Evolutionary conservation across 2,888 invertebrate species (phyloP), one percentile per base, ranked within the genome.

Genomic region (Apodemia mormo): DNA sequence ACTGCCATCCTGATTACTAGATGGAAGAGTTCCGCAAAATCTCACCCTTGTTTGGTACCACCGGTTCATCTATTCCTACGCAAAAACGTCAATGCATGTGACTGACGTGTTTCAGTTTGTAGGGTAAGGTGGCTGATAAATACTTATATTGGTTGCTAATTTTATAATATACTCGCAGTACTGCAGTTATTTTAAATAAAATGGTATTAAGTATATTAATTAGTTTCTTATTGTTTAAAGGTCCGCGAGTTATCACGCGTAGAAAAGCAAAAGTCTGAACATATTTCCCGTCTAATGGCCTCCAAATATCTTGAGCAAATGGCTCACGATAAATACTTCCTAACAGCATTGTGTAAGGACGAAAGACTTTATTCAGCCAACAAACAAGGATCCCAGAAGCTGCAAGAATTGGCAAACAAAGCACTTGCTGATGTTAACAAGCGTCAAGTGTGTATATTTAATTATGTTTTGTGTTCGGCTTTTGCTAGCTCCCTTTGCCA

Each of bases 251-350:
- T 88, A 80, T 88, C 90, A 69, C 85, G 84, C 14, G 82, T 87
- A 69, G 88, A 90, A 80, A 88, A 87, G 81, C 90, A 91, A 72
- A 87, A 80, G 77, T 77, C 82, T 67, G 81, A 88, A 70, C 86
- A 87, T 81, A 88, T 89, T 77, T 87, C 87, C 70, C 86, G 90
- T 66, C 79, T 92, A 82, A 91, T 93, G 91, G 87, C 91, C 67
- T 91, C 91, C 67, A 91, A 90, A 82, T 93, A 92, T 84, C 85
- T 93, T 81, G 88, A 89, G 76, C 85, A 89, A 81, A 93, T 93
- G 92, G 91, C 92, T 68, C 89, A 92, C 77, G 92, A 93, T 81
- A 92, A 92, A 84, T 85, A 92, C 82, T 93, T 92, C 77, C 85
- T 92, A 74, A 88, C 82, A 66, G 83, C 82, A 65, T 78, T 92